A percentile compares a stretch with the other conserved stretches of the same genome.
Conservation (phyloP, 2,797 vertebrate genomes). For the Glossophaga mutica region DNA sequence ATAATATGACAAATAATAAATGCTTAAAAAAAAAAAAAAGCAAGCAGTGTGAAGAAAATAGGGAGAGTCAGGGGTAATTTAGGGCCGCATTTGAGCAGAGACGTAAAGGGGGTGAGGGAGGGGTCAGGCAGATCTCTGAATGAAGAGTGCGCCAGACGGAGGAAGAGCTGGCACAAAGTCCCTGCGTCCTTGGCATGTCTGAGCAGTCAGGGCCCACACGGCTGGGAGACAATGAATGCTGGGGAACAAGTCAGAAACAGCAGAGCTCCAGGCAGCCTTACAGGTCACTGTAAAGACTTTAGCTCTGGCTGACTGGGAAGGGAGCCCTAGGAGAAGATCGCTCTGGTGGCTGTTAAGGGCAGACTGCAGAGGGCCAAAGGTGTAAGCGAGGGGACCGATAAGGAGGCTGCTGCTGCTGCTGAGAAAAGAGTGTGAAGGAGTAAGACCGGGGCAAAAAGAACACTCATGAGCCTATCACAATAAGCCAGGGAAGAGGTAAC, state of each 20-base stretch:
- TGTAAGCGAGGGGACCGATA: neutral
- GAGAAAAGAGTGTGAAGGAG: neutral
- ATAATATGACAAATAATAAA: neutral
- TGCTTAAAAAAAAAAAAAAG: neutral
- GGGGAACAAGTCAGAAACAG: neutral
- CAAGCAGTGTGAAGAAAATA: neutral
- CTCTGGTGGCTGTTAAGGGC: neutral
- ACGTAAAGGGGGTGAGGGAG: neutral
- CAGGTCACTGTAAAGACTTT: neutral
- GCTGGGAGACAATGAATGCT: neutral
- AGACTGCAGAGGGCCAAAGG: neutral
- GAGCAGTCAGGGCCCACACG: neutral
- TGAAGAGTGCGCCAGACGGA: neutral
- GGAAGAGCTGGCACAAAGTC: neutral
- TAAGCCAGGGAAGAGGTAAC: neutral
- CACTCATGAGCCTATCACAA: neutral
- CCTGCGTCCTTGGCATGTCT: neutral
- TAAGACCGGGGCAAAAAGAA: neutral
- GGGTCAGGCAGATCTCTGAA: neutral
- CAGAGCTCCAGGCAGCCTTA: neutral
- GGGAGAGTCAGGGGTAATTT: neutral
- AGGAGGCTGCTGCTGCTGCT: neutral
- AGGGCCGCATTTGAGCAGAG: neutral
- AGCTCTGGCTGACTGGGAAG: neutral
- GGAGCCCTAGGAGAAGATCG: neutral